Base-by-base conservation (phyloP, 2,113 vertebrate genomes). In the Podocnemis expansa region DNA sequence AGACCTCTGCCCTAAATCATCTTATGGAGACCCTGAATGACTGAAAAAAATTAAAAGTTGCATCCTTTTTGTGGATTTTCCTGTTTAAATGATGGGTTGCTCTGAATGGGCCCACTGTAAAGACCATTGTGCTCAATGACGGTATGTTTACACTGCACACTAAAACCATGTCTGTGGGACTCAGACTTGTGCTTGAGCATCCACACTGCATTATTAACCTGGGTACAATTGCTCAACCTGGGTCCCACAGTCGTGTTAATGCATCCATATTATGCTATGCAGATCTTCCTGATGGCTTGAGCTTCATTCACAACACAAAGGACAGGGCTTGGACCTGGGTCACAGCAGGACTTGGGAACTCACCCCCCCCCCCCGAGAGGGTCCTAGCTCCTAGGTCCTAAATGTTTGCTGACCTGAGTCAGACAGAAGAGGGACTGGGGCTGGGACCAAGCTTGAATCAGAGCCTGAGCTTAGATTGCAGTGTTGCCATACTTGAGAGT, bases 21-120 rank as follows among this genome's bases (percentile, higher is more conserved):
- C n/a, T 56, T 3, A 6, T 49, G 56, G 29, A 38, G 60, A 58
- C 0, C 5, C 52, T 70, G 67, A n/a, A 58, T 0, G 11, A 80
- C 41, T 2, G 3, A 78, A 67, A 93, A 86, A 2, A 5, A 60
- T 88, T 84, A 17, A 58, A 5, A 0, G 0, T 31, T 54, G 78
- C 63, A 73, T 1, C 3, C 22, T 86, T 88, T 45, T 22, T 78
- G 85, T 91, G n/a, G 25, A 38, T 34, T 51, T 75, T 21, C 6
- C 82, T 41, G 34, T 58, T 47, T 45, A 49, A 85, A 67, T 60
- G 5, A 31, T 3, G 58, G 22, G 21, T 56, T 84, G 27, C 54
- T 90, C 27, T 6, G 38, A 52, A 85, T 34, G 6, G 56, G 17
- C 5, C 6, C 9, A 47, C 63, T 78, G 7, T 7, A 91, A 87